Evolutionary conservation across 2,113 vertebrate species (phyloP).

Genomic region (Reinhardtius hippoglossoides): DNA sequence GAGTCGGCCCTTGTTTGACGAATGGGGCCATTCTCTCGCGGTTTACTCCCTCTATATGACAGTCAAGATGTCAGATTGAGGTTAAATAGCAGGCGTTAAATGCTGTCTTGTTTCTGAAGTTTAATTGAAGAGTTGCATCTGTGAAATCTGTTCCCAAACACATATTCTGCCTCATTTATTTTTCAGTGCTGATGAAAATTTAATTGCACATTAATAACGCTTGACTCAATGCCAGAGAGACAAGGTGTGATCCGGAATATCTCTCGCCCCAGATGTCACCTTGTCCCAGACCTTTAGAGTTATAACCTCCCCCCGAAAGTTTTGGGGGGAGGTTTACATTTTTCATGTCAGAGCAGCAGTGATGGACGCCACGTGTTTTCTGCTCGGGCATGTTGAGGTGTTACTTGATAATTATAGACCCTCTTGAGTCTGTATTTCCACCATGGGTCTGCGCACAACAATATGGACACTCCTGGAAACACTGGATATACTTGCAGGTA

Average conservation of each 20-base stretch:
- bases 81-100: neutral
- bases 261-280: slow-evolving; percentile 59
- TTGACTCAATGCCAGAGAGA: slow-evolving; percentile 63
- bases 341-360: slow-evolving; percentile 31
- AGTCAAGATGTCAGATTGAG: slow-evolving; percentile 52
- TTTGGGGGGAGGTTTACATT: no score
- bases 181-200: slow-evolving; percentile 78
- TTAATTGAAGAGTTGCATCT: slow-evolving; percentile 64
- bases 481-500: slow-evolving; percentile 27
- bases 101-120: slow-evolving; percentile 35
- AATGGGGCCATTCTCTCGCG: neutral
- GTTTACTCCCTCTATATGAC: neutral
- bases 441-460: slow-evolving; percentile 5
- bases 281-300: slow-evolving; percentile 47
- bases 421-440: slow-evolving; percentile 40
- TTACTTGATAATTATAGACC: slow-evolving; percentile 39
- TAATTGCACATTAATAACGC: slow-evolving; percentile 80
- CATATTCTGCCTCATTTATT: slow-evolving; percentile 74
- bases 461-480: slow-evolving; percentile 37
- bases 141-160: slow-evolving; percentile 65
- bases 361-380: slow-evolving; percentile 32
- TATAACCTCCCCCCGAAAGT: slow-evolving; percentile 54
- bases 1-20: no score
- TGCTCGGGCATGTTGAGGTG: slow-evolving; percentile 26
- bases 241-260: slow-evolving; percentile 69